Conservation (phyloP, 1,140 invertebrate species). For the Agraylea sexmaculata region DNA sequence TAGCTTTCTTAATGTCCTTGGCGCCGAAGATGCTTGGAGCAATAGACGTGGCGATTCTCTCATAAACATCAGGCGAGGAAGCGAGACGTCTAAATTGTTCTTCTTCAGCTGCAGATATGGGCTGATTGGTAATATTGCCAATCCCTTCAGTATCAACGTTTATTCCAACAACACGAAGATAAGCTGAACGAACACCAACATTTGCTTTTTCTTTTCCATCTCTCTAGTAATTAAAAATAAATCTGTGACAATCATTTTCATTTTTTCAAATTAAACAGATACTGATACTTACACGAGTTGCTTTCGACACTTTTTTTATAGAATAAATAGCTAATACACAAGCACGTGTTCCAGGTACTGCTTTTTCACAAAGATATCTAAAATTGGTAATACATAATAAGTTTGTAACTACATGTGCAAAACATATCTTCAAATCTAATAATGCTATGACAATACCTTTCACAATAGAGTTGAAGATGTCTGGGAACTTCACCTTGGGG, state of each 20-base stretch:
- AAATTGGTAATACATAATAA: constrained; percentile 26
- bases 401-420: constrained; percentile 6
- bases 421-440: constrained; percentile 2
- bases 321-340: constrained; percentile 92
- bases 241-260: constrained; percentile 11
- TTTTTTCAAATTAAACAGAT: constrained; percentile 23
- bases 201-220: constrained; percentile 72
- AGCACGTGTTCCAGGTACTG: constrained; percentile 93
- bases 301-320: constrained; percentile 77
- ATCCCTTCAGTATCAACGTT: constrained; percentile 72
- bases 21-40: constrained; percentile 97
- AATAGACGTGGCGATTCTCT: constrained; percentile 80
- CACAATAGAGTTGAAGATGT: constrained; percentile 90
- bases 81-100: constrained; percentile 82
- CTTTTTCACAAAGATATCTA: constrained; percentile 78
- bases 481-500: constrained; percentile 98
- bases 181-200: constrained; percentile 87
- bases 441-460: constrained; percentile 47
- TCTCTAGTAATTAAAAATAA: constrained; percentile 31
- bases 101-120: constrained; percentile 71
- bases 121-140: constrained; percentile 43
- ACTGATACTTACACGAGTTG: constrained; percentile 27
- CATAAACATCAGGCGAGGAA: constrained; percentile 75
- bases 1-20: constrained; percentile 93
- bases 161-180: constrained; percentile 89